phyloP scores from a whole-genome alignment of 2,113 vertebrate species.

The Pseudorasbora parva region DNA sequence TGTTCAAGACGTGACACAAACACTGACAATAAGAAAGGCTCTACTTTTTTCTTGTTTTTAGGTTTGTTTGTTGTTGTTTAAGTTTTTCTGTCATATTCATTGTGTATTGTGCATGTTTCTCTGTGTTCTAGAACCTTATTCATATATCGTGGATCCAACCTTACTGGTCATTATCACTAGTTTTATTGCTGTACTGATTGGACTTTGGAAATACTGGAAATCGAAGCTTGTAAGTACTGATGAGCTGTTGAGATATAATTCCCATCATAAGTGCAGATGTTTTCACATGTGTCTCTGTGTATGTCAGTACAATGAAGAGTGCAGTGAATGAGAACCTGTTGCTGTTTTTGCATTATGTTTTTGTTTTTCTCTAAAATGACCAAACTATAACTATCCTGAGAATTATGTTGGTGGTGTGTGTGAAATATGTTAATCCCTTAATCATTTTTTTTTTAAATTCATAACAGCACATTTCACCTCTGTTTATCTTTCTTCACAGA shows the following conservation, averaged over 20 bases:
- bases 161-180: too few species aligned
- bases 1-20: too few species aligned
- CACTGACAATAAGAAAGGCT: neutral
- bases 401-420: neutral
- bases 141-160: rapidly evolving
- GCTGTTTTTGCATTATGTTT: too few species aligned
- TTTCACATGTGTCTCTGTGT: neutral
- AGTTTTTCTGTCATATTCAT: too few species aligned
- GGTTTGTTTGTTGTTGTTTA: too few species aligned
- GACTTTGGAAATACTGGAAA: neutral
- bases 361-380: neutral
- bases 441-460: neutral
- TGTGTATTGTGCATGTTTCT: too few species aligned
- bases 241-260: neutral
- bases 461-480: neutral
- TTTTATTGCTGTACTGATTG: too few species aligned
- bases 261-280: neutral
- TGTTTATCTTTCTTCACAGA: neutral
- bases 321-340: neutral
- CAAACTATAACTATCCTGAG: neutral
- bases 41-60: neutral
- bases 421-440: neutral
- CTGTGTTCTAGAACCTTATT: too few species aligned
- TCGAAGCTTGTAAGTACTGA: neutral
- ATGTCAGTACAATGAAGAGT: neutral